Base-by-base conservation (phyloP, 2,888 invertebrate genomes). In the Melangyna quadrimaculata region DNA sequence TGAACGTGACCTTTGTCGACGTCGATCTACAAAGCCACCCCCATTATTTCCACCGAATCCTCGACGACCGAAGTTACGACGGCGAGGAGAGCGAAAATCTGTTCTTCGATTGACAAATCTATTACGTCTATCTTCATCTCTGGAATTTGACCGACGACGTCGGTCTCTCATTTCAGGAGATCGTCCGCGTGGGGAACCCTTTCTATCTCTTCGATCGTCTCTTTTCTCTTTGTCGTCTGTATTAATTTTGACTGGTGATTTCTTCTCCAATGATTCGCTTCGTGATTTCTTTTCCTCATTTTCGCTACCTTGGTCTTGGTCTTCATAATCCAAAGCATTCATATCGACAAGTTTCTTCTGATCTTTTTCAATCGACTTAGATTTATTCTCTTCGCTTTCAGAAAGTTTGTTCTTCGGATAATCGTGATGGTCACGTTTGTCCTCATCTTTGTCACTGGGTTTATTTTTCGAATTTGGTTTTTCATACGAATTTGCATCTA, bases 261-360 rank as follows among this genome's bases (percentile, higher is more conserved):
- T 59, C 24, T 81, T 86, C 0, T 59, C 48, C 3, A 43, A 43
- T 9, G 63, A 51, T 1, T 32, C 73, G 1, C 70, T 72, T n/a
- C 81, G 57, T 2, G 81, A 80, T 7, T 63, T 72, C 5, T 70
- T 81, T 6, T 90, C 88, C 27, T 94, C 94, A 51, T 93, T 92
- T 45, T 94, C 94, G 3, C 91, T 91, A 7, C 93, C 91, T n/a
- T n/a, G n/a, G 8, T 90, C 92, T 71, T 94, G 94, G 87, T 94
- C 94, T 89, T 96, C 96, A 88, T 96, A 96, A 89, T 96, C 96
- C 83, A 96, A 89, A 0, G 96, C 96, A 89, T 96, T 95, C 91
- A 96, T 95, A 89, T 96, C 96, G 10, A 95, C 93, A 0, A 91
- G 91, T 29, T 91, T 91, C 65, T 90, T 91, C 8, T 90, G 90